These are phyloP conservation scores for Erynnis tages DNA, from an alignment of 2,888 invertebrate genomes.

Conservation along the genomic window DNA sequence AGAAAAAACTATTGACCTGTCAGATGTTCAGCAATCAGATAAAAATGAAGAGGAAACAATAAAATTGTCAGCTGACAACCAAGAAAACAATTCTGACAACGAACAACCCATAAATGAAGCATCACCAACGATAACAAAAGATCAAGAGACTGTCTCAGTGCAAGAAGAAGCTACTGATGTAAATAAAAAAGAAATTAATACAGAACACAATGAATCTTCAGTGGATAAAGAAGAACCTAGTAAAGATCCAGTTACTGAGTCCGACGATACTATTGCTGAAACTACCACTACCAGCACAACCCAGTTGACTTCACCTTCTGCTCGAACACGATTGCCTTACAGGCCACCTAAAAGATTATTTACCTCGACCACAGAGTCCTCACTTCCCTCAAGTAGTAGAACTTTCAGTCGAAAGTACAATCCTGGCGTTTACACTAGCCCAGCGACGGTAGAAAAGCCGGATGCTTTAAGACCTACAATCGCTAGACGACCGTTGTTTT, in stretches of 20 bases:
- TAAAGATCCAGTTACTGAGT: conserved; percentile 1
- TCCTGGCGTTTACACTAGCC: conserved; percentile 72
- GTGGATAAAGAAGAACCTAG: conserved; percentile 4
- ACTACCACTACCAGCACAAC: conserved; percentile 59
- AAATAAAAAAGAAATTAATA: conserved; percentile 2
- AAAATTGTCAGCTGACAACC: background rate
- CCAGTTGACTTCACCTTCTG: conserved; percentile 43
- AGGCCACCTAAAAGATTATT: conserved; percentile 65
- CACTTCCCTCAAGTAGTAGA: conserved; percentile 60
- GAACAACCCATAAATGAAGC: background rate
- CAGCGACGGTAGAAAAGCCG: conserved; percentile 58
- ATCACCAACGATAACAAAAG: conserved; percentile 2
- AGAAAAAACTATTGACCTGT: conserved; percentile 48
- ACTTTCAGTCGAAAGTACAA: conserved; percentile 76
- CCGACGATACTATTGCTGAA: conserved; percentile 33
- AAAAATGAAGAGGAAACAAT: conserved; percentile 19
- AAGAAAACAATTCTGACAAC: conserved; percentile 12
- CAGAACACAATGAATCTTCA: background rate
- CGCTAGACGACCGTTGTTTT: conserved; percentile 61
- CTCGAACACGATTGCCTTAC: conserved; percentile 62
- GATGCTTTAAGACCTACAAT: conserved; percentile 51
- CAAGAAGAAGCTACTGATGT: background rate
- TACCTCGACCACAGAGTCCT: conserved; percentile 67
- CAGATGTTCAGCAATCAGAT: conserved; percentile 42
- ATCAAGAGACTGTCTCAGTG: background rate